Conservation (phyloP, 2,888 invertebrate genomes). For the Pristionchus entomophagus region DNA sequence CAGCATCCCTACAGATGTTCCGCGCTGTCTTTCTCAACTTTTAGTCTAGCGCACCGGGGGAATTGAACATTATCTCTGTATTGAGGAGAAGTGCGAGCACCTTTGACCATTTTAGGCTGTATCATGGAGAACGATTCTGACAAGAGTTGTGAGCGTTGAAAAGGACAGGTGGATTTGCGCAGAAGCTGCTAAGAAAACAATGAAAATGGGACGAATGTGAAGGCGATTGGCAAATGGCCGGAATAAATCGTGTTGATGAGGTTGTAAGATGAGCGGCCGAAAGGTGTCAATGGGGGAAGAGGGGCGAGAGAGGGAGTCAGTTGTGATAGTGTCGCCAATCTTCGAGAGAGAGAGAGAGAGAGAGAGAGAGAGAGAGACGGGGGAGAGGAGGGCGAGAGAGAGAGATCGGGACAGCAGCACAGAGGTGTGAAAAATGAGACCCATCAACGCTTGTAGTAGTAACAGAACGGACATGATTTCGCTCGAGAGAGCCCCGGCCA, state of each 20-base stretch:
- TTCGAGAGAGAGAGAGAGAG: neutral
- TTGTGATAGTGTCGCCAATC: constrained; percentile 40
- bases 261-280: constrained; percentile 32
- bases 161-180: neutral
- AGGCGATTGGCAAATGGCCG: neutral
- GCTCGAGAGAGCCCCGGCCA: neutral
- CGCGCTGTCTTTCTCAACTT: neutral
- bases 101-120: too few relatives aligned
- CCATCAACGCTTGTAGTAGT: constrained; percentile 35
- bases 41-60: neutral
- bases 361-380: neutral
- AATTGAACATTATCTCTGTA: too few relatives aligned
- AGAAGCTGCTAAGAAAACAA: constrained; percentile 16
- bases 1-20: constrained; percentile 2
- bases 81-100: too few relatives aligned
- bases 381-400: too few relatives aligned
- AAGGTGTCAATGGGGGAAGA: constrained; percentile 11
- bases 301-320: constrained; percentile 18
- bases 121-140: too few relatives aligned
- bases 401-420: neutral
- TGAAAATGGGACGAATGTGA: neutral
- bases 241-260: constrained; percentile 41
- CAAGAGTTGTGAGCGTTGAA: too few relatives aligned
- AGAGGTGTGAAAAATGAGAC: constrained; percentile 15
- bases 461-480: neutral